Conservation (phyloP, 2,888 invertebrate species). For the Linnaemya vulpina region DNA sequence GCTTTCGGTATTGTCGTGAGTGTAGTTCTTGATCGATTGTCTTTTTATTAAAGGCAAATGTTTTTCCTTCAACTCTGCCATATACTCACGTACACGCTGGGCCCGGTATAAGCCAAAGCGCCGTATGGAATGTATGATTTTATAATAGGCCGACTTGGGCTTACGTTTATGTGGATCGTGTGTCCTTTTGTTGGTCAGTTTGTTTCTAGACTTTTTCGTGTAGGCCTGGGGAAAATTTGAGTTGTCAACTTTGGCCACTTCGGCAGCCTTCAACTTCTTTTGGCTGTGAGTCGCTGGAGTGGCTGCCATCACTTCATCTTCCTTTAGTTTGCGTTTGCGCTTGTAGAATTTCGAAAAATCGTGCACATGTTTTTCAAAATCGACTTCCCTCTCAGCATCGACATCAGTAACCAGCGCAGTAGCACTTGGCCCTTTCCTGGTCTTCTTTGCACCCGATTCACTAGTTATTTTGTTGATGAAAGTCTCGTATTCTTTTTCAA, state of each 20-base stretch:
- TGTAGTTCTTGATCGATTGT: slow-evolving; percentile 74
- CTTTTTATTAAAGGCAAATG: slow-evolving; percentile 77
- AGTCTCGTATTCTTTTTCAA: slow-evolving; percentile 80
- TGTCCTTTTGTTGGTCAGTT: slow-evolving; percentile 24
- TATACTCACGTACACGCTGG: slow-evolving; percentile 71
- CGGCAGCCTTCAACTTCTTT: slow-evolving; percentile 47
- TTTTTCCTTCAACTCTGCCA: slow-evolving; percentile 73
- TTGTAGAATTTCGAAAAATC: slow-evolving; percentile 78
- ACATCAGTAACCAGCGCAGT: not conserved
- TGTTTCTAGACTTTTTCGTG: slow-evolving; percentile 70
- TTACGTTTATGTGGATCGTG: slow-evolving; percentile 44
- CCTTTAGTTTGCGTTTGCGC: slow-evolving; percentile 76
- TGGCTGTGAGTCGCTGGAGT: not conserved
- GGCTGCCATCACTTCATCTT: slow-evolving; percentile 44
- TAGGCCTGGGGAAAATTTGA: slow-evolving; percentile 71
- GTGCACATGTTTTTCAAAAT: slow-evolving; percentile 74
- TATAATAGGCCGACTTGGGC: slow-evolving; percentile 73
- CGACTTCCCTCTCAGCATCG: slow-evolving; percentile 56
- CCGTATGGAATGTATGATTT: slow-evolving; percentile 71
- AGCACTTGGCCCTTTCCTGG: not conserved
- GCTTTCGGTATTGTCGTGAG: slow-evolving; percentile 3
- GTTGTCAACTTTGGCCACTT: slow-evolving; percentile 19
- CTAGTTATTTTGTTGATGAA: slow-evolving; percentile 78
- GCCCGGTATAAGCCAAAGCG: slow-evolving; percentile 50
- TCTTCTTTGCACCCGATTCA: slow-evolving; percentile 56